Percentiles rank a stretch among this genome's conserved stretches.
phyloP scores from a whole-genome alignment of 2,113 vertebrate species.

The Cryptotis parvus region DNA sequence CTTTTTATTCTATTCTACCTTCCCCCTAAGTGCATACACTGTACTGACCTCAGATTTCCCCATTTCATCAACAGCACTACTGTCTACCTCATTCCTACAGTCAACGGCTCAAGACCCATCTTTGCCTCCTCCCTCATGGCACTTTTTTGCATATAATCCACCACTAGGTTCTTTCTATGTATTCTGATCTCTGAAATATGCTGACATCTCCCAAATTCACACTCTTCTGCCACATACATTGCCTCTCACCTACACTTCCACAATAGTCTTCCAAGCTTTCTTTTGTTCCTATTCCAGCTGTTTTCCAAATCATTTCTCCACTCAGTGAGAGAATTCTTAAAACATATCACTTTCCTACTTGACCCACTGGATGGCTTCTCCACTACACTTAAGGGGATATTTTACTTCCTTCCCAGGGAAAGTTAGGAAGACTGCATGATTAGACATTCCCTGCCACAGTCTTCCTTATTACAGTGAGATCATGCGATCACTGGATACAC shows the following conservation, averaged over 20 bases:
- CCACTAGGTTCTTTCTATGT: not conserved
- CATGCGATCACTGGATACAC: not conserved
- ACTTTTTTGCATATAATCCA: too few species aligned
- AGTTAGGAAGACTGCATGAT: not conserved
- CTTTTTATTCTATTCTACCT: not conserved
- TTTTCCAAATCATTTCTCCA: slow-evolving; percentile 20
- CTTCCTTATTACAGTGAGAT: not conserved
- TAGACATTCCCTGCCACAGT: not conserved
- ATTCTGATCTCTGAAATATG: not conserved
- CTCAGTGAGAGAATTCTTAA: not conserved
- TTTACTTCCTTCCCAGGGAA: not conserved
- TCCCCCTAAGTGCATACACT: not conserved
- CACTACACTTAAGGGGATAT: not conserved
- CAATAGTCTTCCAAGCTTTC: not conserved
- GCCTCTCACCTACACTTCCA: not conserved
- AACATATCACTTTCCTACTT: not conserved
- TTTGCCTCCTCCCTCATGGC: not conserved
- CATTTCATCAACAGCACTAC: not conserved
- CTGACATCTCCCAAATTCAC: not conserved
- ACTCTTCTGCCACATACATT: not conserved
- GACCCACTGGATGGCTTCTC: not conserved
- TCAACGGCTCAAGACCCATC: not conserved
- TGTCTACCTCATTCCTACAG: not conserved
- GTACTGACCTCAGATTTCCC: not conserved
- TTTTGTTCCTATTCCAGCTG: not conserved